Base-by-base conservation (phyloP, 2,797 vertebrate genomes). In the Brotula barbata region DNA sequence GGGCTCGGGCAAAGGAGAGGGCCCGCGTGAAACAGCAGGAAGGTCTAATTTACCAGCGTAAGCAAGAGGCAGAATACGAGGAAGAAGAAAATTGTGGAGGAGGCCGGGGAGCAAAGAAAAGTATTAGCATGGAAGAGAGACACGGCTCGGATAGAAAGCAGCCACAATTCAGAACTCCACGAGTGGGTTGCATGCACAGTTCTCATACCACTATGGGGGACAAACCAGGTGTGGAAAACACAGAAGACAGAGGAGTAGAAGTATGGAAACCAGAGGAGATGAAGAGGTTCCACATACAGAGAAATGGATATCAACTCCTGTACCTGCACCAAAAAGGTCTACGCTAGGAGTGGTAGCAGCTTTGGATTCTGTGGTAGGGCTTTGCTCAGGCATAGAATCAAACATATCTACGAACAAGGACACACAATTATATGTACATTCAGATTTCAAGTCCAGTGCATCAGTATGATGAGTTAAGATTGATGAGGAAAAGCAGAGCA, bases 241-340 rank as follows among this genome's bases (percentile, higher is more conserved):
- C 71, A 81, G 75, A 77, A 53, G 82, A 86, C 77, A 89, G 59
- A 83, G 49, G 56, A 83, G 79, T 79, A 61, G 58, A 81, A 8
- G 73, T 50, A 85, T 81, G 80, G 75, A 75, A 77, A 88, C 81
- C 84, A 85, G 80, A 78, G 67, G 78, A 83, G 67, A 84, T 77
- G 73, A 75, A 77, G 73, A 87, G 83, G 84, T 78, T 89, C 80
- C 89, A 91, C 73, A 89, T 65, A 90, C 64, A 85, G 55, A 87
- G 42, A 84, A 75, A 88, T 84, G 84, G 71, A 85, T 75, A 82
- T 87, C 81, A 83, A 79, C 89, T 89, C 85, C 73, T 93, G 96
- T 99, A 99, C 97, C 97, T 99, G 97, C 91, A 91, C 95, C 94
- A 91, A 99, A 99, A 87, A 99, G 94, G 92, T 98, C 97, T 96